A percentile compares a stretch with the other conserved stretches of the same genome.
These are phyloP conservation scores for Prosopocoilus inquinatus DNA, from an alignment of 2,888 invertebrate genomes.

Conservation along the genomic window DNA sequence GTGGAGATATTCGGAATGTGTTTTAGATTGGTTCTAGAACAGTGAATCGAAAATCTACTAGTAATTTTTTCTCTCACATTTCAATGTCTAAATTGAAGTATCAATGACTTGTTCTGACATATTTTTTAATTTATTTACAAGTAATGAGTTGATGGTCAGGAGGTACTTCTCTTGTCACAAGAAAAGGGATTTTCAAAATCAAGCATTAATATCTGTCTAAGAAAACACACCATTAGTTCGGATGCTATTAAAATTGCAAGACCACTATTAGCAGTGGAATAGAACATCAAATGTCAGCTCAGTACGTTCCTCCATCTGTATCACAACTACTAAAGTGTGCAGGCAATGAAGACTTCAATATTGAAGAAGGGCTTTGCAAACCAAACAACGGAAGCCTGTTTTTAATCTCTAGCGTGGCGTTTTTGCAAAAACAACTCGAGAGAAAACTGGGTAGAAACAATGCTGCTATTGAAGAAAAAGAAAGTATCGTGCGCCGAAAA, in stretches of 20 bases:
- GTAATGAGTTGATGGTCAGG: neutral
- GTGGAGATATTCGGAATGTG: no score
- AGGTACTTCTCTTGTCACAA: conserved; percentile 8
- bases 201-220: neutral
- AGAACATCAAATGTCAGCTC: conserved; percentile 7
- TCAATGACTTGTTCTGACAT: no score
- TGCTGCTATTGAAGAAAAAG: neutral
- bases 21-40: no score
- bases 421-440: conserved; percentile 29
- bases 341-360: conserved; percentile 8
- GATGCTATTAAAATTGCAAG: conserved; percentile 2
- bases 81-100: no score
- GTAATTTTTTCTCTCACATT: no score
- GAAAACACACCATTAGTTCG: conserved; percentile 1
- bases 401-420: conserved; percentile 31
- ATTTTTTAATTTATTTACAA: no score
- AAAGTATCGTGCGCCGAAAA: conserved; percentile 9
- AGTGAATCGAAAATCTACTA: no score
- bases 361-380: conserved; percentile 28
- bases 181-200: conserved; percentile 6
- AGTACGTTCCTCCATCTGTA: conserved; percentile 14
- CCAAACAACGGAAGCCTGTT: conserved; percentile 27
- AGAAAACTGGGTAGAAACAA: conserved; percentile 19
- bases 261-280: neutral
- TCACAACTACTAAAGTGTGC: conserved; percentile 13